Conservation (phyloP, 1,140 invertebrate genomes). For the Coelopa frigida region DNA sequence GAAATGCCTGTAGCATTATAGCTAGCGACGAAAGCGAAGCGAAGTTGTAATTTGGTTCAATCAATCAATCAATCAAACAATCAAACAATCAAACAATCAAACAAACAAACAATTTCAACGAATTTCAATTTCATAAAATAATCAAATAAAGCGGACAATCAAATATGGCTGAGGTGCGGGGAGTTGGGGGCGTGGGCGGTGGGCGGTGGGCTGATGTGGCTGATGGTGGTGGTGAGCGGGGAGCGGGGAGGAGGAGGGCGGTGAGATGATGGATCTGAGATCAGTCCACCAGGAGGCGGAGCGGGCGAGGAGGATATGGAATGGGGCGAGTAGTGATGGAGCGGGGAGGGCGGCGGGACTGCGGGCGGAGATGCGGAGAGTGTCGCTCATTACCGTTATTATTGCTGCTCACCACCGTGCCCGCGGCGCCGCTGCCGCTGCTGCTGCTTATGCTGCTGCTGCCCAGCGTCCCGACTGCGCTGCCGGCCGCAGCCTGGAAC, state of each 20-base stretch:
- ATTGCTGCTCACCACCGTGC: too few relatives aligned
- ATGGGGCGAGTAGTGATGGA: background rate
- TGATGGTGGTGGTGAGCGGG: too few relatives aligned
- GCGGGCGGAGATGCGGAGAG: background rate
- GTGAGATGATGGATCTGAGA: too few relatives aligned
- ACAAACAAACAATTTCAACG: background rate
- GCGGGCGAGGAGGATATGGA: background rate
- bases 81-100: background rate
- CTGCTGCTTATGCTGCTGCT: conserved; percentile 25
- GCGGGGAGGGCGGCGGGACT: background rate
- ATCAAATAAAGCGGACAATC: too few relatives aligned
- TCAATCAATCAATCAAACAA: background rate
- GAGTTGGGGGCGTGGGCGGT: too few relatives aligned
- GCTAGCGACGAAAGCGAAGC: conserved; percentile 7
- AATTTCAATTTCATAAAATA: too few relatives aligned
- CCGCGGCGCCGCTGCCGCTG: conserved; percentile 12
- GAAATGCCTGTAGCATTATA: conserved; percentile 18
- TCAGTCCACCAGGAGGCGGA: too few relatives aligned
- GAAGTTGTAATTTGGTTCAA: background rate
- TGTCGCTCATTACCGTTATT: conserved; percentile 15
- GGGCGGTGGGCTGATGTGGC: too few relatives aligned
- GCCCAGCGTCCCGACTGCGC: too few relatives aligned
- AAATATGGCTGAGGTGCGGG: too few relatives aligned
- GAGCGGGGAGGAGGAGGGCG: too few relatives aligned
- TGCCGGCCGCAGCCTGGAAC: conserved; percentile 9